A percentile compares a stretch with the other conserved stretches of the same genome.
phyloP scores from a whole-genome alignment of 2,888 invertebrate genomes.

The Sesia apiformis region DNA sequence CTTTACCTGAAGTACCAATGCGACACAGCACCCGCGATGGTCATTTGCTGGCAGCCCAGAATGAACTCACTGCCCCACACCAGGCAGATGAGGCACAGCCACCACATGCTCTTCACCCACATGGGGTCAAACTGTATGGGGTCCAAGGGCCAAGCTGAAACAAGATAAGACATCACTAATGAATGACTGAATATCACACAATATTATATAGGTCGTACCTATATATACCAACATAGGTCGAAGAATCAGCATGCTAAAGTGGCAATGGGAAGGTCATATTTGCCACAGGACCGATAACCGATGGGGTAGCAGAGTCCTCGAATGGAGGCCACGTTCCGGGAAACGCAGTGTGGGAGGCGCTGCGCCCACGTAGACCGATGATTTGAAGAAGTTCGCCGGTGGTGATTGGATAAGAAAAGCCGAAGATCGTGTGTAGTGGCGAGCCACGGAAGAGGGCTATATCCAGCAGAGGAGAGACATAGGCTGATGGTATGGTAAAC shows the following conservation, averaged over 20 bases:
- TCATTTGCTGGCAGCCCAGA: conserved; percentile 94
- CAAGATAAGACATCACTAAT: background rate
- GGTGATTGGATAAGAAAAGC: no score
- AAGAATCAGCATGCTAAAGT: background rate
- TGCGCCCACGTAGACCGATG: no score
- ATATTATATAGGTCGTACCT: no score
- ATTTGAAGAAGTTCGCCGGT: no score
- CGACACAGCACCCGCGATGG: conserved; percentile 93
- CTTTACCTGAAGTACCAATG: conserved; percentile 93
- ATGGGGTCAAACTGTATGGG: conserved; percentile 83
- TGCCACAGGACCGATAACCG: background rate
- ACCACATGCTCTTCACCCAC: conserved; percentile 94
- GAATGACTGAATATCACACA: no score
- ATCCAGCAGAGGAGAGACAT: no score
- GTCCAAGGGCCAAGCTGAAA: conserved; percentile 56
- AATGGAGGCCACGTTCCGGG: no score
- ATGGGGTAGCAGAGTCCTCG: no score
- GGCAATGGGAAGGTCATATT: background rate
- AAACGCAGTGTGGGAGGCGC: no score
- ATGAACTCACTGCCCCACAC: conserved; percentile 97
- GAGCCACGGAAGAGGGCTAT: no score
- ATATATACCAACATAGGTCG: background rate
- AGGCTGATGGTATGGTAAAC: no score
- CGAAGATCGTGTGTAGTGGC: no score
- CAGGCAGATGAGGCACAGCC: conserved; percentile 91